These are phyloP conservation scores for Rambutsinella grinnellia DNA, from an alignment of 2,888 invertebrate species.

Conservation along the genomic window DNA sequence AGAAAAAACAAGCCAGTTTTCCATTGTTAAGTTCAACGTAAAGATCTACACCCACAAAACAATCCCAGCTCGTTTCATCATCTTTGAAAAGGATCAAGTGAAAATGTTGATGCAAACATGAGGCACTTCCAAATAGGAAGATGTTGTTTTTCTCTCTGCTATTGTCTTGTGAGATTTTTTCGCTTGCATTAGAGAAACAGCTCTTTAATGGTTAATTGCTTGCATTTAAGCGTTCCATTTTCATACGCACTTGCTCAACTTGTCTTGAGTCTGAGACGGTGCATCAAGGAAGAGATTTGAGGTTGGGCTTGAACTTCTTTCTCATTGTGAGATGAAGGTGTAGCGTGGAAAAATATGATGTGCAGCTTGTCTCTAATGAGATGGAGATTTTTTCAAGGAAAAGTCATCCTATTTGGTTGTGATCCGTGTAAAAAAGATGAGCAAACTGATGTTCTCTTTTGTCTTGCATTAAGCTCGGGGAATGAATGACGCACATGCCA, in stretches of 20 bases:
- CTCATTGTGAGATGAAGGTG: neutral
- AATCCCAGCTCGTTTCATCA: neutral
- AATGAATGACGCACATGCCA: neutral
- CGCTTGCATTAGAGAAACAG: constrained; percentile 8
- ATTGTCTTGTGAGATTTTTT: neutral
- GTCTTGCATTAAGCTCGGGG: neutral
- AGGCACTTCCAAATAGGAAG: constrained; percentile 53
- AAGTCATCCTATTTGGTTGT: no score
- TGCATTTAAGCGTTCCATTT: constrained; percentile 32
- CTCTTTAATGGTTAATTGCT: constrained; percentile 55
- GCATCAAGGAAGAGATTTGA: constrained; percentile 27
- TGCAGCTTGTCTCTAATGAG: constrained; percentile 37
- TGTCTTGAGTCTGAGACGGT: constrained; percentile 28
- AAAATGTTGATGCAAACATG: neutral
- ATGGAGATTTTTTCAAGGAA: constrained; percentile 26
- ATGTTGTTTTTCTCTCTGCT: neutral
- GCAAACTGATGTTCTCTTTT: neutral
- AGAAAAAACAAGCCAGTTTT: neutral
- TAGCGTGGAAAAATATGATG: neutral
- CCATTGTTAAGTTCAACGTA: neutral
- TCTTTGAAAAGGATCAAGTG: neutral
- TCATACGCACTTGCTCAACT: constrained; percentile 22
- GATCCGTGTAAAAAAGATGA: neutral
- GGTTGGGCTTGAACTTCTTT: constrained; percentile 40
- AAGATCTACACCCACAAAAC: neutral